Evolutionary conservation across 1,140 invertebrate species (phyloP), one percentile per base, ranked within the genome.

Genomic region (Brachionus rotundiformis): DNA sequence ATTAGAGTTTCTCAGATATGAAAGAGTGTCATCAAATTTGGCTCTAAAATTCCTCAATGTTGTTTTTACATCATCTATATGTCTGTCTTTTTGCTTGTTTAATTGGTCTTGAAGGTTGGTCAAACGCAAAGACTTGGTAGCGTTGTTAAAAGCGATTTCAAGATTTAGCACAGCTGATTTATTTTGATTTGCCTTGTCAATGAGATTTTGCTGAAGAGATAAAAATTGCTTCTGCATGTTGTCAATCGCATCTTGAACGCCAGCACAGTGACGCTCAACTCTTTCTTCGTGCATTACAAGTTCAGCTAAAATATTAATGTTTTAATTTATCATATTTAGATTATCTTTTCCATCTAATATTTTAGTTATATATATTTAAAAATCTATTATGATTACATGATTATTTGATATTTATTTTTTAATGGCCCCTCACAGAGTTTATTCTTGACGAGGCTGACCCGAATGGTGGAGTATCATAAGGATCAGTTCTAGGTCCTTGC

Each of bases 211-310:
- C 59, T 65, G 79, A 27, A 65, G 41, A 65, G 36, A 27, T 19
- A 44, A 13, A 87, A 88, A 8, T 83, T 82, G 6, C 84, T 82
- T 23, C 83, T 83, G 7, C 87, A 84, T 33, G 86, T 86, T 7
- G 82, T 84, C 82, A 16, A 88, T 83, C 7, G 86, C 83, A 81
- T 87, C 84, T 11, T 85, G 82, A 6, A 88, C 85, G 1, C 87
- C 87, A 81, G 86, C 85, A 82, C 85, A 86, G 75, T 88, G 87
- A 16, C 86, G 83, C 0, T 83, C 80, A 6, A 88, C 86, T 44
- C 87, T 83, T 83, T 88, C 87, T 7, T 85, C 84, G 76, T 88
- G 87, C 85, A 88, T 85, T 71, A 88, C 84, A 29, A 88, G 82
- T 80, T 88, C 87, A 80, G 86, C 87, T 88, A 81, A 1, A 85